Percentiles rank a stretch among this genome's conserved stretches.
phyloP scores from a whole-genome alignment of 2,888 invertebrate species.

The Oasisia sp. region DNA sequence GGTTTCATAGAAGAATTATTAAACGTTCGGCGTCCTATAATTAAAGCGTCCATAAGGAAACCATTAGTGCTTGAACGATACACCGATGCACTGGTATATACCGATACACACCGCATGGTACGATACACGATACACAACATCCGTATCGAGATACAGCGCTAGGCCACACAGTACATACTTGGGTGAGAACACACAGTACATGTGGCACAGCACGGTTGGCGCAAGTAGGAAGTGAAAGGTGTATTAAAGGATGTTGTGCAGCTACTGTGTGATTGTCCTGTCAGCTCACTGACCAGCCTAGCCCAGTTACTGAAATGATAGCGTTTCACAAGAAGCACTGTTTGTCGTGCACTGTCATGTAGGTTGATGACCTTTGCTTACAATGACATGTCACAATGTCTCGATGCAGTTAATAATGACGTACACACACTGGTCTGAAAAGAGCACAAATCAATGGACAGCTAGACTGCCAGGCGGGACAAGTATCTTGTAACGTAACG shows the following conservation, averaged over 20 bases:
- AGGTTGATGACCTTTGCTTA: neutral
- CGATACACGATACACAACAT: too few relatives aligned
- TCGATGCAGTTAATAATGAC: conserved; percentile 19
- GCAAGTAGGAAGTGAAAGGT: neutral
- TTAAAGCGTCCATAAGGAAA: neutral
- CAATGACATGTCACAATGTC: conserved; percentile 17
- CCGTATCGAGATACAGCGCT: too few relatives aligned
- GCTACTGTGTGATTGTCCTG: neutral
- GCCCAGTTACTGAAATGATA: neutral
- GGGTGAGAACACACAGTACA: conserved; percentile 8
- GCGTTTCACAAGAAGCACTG: neutral
- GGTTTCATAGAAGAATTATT: neutral
- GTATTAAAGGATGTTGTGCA: neutral
- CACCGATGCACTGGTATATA: too few relatives aligned
- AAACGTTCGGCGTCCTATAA: neutral
- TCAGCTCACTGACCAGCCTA: neutral
- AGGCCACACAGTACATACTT: neutral
- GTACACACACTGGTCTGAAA: neutral
- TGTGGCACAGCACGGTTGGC: neutral
- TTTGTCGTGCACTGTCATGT: neutral
- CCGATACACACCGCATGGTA: too few relatives aligned
- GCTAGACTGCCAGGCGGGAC: neutral
- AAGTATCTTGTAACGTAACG: neutral
- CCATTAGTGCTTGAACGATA: neutral
- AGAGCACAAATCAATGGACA: conserved; percentile 7